phyloP scores from a whole-genome alignment of 1,140 invertebrate species.

The Drosophila murphyi region DNA sequence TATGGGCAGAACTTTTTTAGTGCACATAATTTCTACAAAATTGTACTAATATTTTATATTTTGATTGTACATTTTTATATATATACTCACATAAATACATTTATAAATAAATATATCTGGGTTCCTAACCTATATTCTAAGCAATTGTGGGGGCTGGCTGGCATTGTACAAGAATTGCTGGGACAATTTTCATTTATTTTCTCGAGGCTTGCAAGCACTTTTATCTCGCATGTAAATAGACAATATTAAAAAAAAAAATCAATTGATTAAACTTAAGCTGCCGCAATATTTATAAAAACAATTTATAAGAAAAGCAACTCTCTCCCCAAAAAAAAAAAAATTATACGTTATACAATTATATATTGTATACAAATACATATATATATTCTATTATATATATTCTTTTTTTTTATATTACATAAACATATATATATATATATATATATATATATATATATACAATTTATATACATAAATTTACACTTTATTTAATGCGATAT shows the following conservation, averaged over 20 bases:
- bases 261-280: background rate
- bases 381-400: no score
- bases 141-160: background rate
- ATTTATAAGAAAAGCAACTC: background rate
- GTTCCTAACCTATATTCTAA: slow-evolving; percentile 2
- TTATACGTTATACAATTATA: slow-evolving; percentile 7
- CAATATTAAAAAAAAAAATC: slow-evolving; percentile 4
- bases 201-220: slow-evolving; percentile 19
- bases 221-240: slow-evolving; percentile 24
- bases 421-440: slow-evolving; percentile 26
- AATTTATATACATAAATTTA: slow-evolving; percentile 48
- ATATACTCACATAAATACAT: background rate
- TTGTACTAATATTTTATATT: slow-evolving; percentile 1
- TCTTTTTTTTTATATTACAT: slow-evolving; percentile 31
- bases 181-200: slow-evolving; percentile 31
- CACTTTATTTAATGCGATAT: slow-evolving; percentile 45
- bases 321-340: background rate
- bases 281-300: background rate
- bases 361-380: slow-evolving; percentile 24
- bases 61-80: slow-evolving; percentile 1
- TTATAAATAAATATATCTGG: background rate
- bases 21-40: background rate
- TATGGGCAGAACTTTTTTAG: slow-evolving; percentile 1
- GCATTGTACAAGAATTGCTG: slow-evolving; percentile 23
- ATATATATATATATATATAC: slow-evolving; percentile 32